Percentiles rank a stretch among this genome's conserved stretches.
Evolutionary conservation across 2,797 vertebrate genomes (phyloP).

Genomic region (Choloepus didactylus): DNA sequence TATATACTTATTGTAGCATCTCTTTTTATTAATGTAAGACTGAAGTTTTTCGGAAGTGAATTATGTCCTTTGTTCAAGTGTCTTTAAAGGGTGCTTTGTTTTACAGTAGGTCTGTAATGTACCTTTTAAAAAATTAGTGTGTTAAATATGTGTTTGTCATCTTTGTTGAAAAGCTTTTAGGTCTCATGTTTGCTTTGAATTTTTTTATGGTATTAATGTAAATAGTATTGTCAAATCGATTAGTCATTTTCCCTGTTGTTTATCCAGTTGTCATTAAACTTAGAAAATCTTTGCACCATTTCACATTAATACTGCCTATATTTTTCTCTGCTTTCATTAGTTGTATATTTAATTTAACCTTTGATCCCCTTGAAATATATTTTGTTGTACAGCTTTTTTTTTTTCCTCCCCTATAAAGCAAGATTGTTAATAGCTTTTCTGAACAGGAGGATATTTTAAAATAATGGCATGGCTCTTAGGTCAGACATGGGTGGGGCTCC

Average conservation of each 20-base stretch:
- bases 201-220: background rate
- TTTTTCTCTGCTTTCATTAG: conserved; percentile 27
- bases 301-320: background rate
- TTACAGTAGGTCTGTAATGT: background rate
- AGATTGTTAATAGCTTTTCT: background rate
- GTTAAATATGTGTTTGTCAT: background rate
- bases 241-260: background rate
- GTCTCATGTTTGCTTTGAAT: background rate
- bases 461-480: background rate
- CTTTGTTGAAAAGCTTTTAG: background rate
- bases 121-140: background rate
- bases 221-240: background rate
- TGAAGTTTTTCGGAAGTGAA: background rate
- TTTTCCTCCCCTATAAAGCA: background rate
- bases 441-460: background rate
- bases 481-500: background rate
- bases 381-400: background rate
- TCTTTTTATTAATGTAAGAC: background rate
- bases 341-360: conserved; percentile 27
- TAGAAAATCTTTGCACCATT: background rate
- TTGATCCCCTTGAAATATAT: background rate
- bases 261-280: background rate
- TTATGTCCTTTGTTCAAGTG: background rate
- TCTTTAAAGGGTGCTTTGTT: background rate
- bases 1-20: background rate